These are phyloP conservation scores for Drosophila emarginata DNA, from an alignment of 2,888 invertebrate species.

Conservation along the genomic window DNA sequence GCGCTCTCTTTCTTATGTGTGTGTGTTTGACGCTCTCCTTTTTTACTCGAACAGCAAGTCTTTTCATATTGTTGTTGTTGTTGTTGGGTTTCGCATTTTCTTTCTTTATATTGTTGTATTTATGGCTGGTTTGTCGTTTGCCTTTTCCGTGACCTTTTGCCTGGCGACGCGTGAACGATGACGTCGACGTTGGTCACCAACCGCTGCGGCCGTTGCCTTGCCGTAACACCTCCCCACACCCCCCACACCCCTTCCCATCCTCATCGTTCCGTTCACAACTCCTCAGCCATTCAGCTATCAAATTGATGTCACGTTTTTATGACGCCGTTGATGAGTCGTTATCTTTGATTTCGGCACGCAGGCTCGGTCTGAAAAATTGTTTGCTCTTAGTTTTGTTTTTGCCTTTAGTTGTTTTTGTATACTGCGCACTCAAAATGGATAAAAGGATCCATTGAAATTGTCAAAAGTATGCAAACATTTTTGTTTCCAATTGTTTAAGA, in stretches of 20 bases:
- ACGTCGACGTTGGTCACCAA: constrained; percentile 50
- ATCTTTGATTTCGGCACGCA: constrained; percentile 78
- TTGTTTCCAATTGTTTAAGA: too few species aligned
- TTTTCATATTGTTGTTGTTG: not conserved
- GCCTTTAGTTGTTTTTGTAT: constrained; percentile 14
- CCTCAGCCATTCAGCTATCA: constrained; percentile 55
- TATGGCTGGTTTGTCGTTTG: constrained; percentile 36
- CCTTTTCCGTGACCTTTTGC: constrained; percentile 70
- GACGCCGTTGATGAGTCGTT: constrained; percentile 79
- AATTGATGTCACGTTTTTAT: constrained; percentile 80
- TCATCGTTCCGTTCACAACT: too few species aligned
- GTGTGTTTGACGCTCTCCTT: not conserved
- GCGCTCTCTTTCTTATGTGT: not conserved
- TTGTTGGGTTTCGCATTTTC: not conserved
- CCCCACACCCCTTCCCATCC: constrained; percentile 11
- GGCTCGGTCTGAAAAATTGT: constrained; percentile 39
- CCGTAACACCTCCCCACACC: not conserved
- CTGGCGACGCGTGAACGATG: constrained; percentile 58
- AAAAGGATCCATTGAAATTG: not conserved
- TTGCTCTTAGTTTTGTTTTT: constrained; percentile 37
- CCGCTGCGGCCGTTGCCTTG: not conserved
- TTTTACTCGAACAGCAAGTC: not conserved
- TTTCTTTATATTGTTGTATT: constrained; percentile 6
- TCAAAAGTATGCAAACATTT: not conserved
- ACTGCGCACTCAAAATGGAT: not conserved